Conservation (phyloP, 2,113 vertebrate species). For the Eretmochelys imbricata region DNA sequence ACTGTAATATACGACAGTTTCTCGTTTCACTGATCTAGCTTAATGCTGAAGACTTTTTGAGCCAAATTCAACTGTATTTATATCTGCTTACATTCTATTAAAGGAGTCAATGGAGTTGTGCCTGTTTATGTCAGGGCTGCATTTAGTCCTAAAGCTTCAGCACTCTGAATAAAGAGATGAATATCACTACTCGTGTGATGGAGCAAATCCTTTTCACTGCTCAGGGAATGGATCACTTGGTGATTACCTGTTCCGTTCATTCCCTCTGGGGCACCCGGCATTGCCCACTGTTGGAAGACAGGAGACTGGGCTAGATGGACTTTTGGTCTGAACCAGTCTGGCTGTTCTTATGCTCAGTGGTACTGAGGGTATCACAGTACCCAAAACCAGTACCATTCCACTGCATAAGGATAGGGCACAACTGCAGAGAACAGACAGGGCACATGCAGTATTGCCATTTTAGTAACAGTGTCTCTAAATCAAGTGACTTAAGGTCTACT, state of each 20-base stretch:
- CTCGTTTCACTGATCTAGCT: background rate
- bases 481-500: background rate
- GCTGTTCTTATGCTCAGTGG: background rate
- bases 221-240: no score
- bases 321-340: no score
- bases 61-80: background rate
- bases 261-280: no score
- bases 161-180: background rate
- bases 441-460: background rate
- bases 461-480: background rate
- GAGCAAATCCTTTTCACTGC: background rate
- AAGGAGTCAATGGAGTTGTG: background rate
- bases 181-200: background rate
- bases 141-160: conserved; percentile 4
- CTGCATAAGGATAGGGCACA: background rate
- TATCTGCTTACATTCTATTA: background rate
- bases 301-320: no score
- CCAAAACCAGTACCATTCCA: background rate
- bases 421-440: background rate
- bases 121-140: background rate
- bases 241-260: no score
- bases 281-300: no score
- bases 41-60: conserved; percentile 13
- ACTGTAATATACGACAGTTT: background rate
- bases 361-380: background rate